Evolutionary conservation across 2,113 vertebrate species (phyloP).

Genomic region (Tichodroma muraria): DNA sequence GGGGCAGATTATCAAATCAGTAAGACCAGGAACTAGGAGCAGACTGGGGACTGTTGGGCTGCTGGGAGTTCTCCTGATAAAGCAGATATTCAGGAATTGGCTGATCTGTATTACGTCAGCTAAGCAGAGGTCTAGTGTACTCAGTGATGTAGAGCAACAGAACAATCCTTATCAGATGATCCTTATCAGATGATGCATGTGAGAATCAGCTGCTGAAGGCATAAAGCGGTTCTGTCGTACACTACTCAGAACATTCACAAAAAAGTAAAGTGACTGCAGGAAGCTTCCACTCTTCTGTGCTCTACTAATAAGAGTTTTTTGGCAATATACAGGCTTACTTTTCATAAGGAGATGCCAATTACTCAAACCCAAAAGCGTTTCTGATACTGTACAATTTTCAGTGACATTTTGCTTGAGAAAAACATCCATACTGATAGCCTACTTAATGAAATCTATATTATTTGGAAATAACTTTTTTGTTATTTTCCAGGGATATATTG

Average conservation of each 20-base stretch:
- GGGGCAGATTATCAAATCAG: background rate
- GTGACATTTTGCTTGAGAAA: background rate
- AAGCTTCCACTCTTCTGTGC: background rate
- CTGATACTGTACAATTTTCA: background rate
- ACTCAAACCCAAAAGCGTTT: background rate
- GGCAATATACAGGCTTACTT: background rate
- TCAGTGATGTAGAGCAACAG: background rate
- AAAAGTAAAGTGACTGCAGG: background rate
- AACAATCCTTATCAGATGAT: conserved; percentile 5
- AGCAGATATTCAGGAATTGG: background rate
- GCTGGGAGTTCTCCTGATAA: background rate
- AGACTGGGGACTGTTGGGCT: background rate
- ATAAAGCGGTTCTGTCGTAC: background rate
- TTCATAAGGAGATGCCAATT: background rate
- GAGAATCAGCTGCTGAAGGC: background rate
- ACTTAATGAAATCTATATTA: background rate
- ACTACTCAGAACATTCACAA: background rate
- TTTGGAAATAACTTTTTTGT: background rate
- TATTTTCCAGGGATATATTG: background rate
- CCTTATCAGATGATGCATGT: background rate
- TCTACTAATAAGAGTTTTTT: background rate
- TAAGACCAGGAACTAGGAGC: background rate
- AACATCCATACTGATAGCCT: background rate
- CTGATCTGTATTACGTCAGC: background rate
- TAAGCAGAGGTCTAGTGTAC: background rate